phyloP scores from a whole-genome alignment of 2,888 invertebrate genomes.

The Ornithoptera priamus region DNA sequence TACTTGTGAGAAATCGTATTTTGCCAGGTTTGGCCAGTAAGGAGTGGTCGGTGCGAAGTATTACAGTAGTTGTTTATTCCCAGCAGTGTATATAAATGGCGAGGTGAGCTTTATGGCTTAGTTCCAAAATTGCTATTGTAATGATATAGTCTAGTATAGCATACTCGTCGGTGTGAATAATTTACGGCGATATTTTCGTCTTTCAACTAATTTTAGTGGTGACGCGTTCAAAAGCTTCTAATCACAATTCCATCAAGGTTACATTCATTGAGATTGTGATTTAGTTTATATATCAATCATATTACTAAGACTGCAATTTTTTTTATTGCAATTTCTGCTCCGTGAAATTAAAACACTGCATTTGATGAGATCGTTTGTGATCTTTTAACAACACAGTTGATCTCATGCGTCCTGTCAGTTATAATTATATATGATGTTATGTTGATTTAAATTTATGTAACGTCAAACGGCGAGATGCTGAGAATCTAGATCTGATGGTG shows the following conservation, averaged over 20 bases:
- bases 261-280: background rate
- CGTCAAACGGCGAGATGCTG: too few relatives aligned
- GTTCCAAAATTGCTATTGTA: conserved; percentile 18
- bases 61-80: background rate
- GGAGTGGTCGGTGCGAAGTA: background rate
- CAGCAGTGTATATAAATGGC: conserved; percentile 1
- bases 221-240: conserved; percentile 4
- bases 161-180: conserved; percentile 4
- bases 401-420: too few relatives aligned
- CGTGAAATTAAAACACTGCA: too few relatives aligned
- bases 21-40: background rate
- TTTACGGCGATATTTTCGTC: conserved; percentile 6
- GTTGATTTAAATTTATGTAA: too few relatives aligned
- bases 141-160: background rate
- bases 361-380: too few relatives aligned
- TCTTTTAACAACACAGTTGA: too few relatives aligned
- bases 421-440: too few relatives aligned
- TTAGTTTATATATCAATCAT: too few relatives aligned
- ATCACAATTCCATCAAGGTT: conserved; percentile 10
- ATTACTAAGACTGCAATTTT: too few relatives aligned
- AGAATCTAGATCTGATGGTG: too few relatives aligned
- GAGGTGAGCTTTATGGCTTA: conserved; percentile 8
- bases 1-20: too few relatives aligned
- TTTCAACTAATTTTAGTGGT: conserved; percentile 5
- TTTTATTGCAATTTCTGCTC: too few relatives aligned